Evolutionary conservation across 2,888 invertebrate genomes (phyloP).

Genomic region (Amphipoea oculea): DNA sequence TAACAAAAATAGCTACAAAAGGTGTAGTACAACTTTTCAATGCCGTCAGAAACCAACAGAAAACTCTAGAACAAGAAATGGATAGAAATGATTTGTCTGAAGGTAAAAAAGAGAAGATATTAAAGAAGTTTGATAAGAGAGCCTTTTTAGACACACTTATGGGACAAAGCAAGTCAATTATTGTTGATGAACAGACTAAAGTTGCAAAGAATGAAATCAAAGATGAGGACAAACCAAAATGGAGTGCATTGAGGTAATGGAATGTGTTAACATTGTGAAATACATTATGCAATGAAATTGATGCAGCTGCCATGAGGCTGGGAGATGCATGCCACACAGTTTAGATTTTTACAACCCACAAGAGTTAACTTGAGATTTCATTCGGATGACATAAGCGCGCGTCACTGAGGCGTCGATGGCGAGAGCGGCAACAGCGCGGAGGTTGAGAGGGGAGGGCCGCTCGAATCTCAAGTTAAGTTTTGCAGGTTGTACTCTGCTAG

Average conservation of each 20-base stretch:
- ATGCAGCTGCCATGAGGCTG: neutral
- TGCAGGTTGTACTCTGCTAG: neutral
- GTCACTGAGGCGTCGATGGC: no score
- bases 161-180: constrained; percentile 92
- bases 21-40: constrained; percentile 98
- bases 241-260: constrained; percentile 91
- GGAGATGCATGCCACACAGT: no score
- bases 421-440: no score
- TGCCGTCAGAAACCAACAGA: constrained; percentile 96
- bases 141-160: constrained; percentile 95
- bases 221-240: constrained; percentile 86
- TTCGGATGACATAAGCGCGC: no score
- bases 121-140: constrained; percentile 94
- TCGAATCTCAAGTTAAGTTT: no score
- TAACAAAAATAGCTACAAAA: constrained; percentile 96
- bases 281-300: neutral
- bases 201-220: constrained; percentile 83
- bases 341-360: no score
- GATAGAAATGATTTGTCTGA: constrained; percentile 94
- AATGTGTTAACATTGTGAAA: constrained; percentile 17
- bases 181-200: constrained; percentile 86
- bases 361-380: no score
- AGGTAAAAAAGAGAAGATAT: constrained; percentile 93
- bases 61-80: constrained; percentile 93
- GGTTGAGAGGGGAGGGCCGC: no score